Evolutionary conservation across 2,113 vertebrate genomes (phyloP).

Genomic region (Aplodontia rufa): DNA sequence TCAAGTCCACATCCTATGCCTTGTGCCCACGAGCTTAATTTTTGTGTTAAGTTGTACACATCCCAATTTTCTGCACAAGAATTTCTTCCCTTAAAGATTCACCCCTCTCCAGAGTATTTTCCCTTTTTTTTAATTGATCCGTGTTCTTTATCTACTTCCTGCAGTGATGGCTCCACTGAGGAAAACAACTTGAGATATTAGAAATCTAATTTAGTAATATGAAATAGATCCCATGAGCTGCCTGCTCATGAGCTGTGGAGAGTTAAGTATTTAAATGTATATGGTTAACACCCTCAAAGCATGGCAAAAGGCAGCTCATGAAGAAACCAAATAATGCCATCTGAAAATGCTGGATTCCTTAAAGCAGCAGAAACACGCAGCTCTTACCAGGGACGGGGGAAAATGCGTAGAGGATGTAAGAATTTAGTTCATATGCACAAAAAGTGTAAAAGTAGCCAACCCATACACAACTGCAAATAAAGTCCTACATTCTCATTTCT

Average conservation of each 20-base stretch:
- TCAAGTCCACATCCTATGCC: neutral
- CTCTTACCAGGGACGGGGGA: neutral
- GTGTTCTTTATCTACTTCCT: slow-evolving; percentile 55
- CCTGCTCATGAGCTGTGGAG: neutral
- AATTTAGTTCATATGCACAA: neutral
- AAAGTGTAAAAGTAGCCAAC: neutral
- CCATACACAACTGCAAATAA: neutral
- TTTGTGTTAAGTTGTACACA: neutral
- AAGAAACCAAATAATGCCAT: slow-evolving; percentile 3
- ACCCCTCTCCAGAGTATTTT: neutral
- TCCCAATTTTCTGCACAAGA: slow-evolving; percentile 12
- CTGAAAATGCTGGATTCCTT: neutral
- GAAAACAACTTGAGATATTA: slow-evolving; percentile 38
- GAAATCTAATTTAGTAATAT: slow-evolving; percentile 45
- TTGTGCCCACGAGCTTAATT: neutral
- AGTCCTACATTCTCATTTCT: neutral
- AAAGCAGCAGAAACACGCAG: neutral
- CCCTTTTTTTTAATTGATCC: slow-evolving; percentile 51
- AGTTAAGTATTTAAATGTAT: slow-evolving; percentile 26
- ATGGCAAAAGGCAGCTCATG: neutral
- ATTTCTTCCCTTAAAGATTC: slow-evolving; percentile 45
- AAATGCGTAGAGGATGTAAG: neutral
- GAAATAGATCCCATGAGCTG: slow-evolving; percentile 36
- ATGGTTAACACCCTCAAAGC: neutral
- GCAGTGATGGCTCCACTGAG: slow-evolving; percentile 44